phyloP scores from a whole-genome alignment of 2,113 vertebrate genomes.

The Ictidomys tridecemlineatus region DNA sequence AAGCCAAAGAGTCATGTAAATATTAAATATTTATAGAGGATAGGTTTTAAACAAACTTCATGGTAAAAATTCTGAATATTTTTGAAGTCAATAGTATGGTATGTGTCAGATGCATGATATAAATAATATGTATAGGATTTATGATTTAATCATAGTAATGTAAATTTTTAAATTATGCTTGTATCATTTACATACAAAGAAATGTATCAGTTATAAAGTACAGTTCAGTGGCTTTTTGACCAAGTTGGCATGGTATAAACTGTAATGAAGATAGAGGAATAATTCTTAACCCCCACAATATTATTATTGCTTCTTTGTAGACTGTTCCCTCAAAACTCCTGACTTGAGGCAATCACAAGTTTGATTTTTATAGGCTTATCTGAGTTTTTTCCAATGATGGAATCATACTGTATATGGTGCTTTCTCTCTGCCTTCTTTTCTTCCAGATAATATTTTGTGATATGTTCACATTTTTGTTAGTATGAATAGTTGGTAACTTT shows the following conservation, averaged over 20 bases:
- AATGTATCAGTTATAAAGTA: neutral
- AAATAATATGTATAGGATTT: neutral
- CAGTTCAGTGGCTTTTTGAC: neutral
- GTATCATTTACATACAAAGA: neutral
- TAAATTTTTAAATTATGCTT: neutral
- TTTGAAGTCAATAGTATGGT: neutral
- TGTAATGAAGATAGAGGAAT: neutral
- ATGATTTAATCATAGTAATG: neutral
- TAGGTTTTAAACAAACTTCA: neutral
- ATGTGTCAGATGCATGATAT: neutral
- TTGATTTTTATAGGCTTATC: neutral
- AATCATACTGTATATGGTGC: neutral
- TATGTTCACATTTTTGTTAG: neutral
- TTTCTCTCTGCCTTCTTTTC: neutral
- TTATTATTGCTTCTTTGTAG: neutral
- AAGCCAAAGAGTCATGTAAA: neutral
- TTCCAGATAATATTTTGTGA: neutral
- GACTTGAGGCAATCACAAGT: neutral
- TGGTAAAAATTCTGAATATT: neutral
- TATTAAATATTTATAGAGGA: neutral
- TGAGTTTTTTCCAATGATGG: neutral
- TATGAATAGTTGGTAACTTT: neutral
- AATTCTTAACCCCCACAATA: neutral
- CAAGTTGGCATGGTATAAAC: neutral
- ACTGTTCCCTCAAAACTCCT: accelerated